These are phyloP conservation scores for Dendrocincla tyrannina DNA, from an alignment of 2,797 vertebrate genomes.

Conservation along the genomic window DNA sequence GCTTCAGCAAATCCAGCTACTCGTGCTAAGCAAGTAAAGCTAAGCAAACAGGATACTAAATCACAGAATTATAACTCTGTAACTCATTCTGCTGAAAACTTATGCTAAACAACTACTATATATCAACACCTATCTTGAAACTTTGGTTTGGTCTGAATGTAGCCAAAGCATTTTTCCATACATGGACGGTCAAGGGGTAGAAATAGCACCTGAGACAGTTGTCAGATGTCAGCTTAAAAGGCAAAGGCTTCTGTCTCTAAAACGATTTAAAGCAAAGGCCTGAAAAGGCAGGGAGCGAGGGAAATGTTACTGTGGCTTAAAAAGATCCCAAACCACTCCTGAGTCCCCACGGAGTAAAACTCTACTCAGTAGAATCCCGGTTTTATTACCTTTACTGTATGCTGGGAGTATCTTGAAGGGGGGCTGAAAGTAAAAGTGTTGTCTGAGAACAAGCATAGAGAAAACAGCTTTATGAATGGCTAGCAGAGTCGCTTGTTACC, in stretches of 20 bases:
- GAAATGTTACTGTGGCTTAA: not conserved
- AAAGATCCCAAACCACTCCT: not conserved
- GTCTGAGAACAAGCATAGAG: not conserved
- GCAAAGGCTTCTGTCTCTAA: not conserved
- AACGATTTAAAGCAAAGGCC: not conserved
- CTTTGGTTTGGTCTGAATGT: not conserved
- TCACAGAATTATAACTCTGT: not conserved
- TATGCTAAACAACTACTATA: not conserved
- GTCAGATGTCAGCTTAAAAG: not conserved
- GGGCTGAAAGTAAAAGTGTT: not conserved
- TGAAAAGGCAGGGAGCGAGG: not conserved
- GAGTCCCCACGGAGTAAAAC: not conserved
- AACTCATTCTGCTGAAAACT: not conserved
- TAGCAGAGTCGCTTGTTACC: not conserved
- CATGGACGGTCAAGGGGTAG: accelerated
- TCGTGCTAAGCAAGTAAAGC: not conserved
- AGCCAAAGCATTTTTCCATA: not conserved
- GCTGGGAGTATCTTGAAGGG: not conserved
- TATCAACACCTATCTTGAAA: not conserved
- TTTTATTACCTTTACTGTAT: not conserved
- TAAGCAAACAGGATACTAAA: not conserved
- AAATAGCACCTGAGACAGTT: not conserved
- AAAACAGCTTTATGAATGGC: not conserved
- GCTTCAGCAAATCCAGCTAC: not conserved
- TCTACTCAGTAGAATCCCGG: not conserved